Base-by-base conservation (phyloP, 2,113 vertebrate species). In the Crotalus horridus region DNA sequence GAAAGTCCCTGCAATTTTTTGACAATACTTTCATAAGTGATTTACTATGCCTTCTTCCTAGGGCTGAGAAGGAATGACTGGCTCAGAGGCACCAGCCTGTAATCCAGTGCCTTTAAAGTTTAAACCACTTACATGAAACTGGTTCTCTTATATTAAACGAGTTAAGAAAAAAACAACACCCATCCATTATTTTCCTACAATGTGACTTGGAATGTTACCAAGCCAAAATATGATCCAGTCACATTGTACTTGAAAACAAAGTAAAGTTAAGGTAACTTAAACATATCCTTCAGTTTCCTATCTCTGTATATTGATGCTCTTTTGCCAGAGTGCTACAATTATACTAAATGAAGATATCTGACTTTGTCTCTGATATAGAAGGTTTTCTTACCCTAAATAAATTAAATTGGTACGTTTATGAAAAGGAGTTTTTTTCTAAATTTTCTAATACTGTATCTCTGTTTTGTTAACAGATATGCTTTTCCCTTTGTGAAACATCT, bases 261-360 rank as follows among this genome's bases (percentile, higher is more conserved):
- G 58, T 15, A 26, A 53, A 51, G 15, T 29, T 15, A 87, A 53
- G 86, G 3, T 12, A 4, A 61, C 48, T 39, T 33, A 39, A 24
- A 12, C 88, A 86, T 53, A 61, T 23, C 33, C 15, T 43, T 29
- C 53, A 48, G 13, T 39, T 17, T 15, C 46, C 89, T 92, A 51
- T 48, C 0, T 10, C 17, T 3, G 12, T 48, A 74, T 10, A 11
- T 20, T 46, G 53, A 29, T 29, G 13, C 3, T 11, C 20, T 6
- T 53, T 2, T 8, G 10, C 29, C 8, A 1, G 1, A 58, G 89
- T 0, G 0, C 5, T 0, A 0, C 23, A 0, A 1, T 46, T 33
- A 59, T 0, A 1, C 1, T 12, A 64, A 56, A 20, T 10, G 5
- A 0, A 1, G 43, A 4, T 6, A 51, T 26, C 64, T 24, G 0